These are phyloP conservation scores for Pseudanteris insignis DNA, from an alignment of 2,888 invertebrate genomes.

Conservation along the genomic window DNA sequence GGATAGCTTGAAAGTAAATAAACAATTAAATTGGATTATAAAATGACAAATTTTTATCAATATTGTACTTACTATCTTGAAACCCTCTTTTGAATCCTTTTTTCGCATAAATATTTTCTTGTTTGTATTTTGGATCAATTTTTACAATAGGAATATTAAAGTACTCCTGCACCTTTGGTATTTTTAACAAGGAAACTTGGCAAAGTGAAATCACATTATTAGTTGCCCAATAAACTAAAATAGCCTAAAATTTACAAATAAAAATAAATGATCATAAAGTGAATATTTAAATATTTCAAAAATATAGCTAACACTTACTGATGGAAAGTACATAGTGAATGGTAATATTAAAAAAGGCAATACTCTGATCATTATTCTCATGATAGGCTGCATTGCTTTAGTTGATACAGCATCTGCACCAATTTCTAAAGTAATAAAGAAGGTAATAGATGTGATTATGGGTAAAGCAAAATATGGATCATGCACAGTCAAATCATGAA, in stretches of 20 bases:
- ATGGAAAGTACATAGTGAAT: conserved; percentile 87
- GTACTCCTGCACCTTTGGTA: conserved; percentile 77
- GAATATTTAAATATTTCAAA: conserved; percentile 10
- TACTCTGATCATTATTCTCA: conserved; percentile 80
- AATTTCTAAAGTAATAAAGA: conserved; percentile 84
- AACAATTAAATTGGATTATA: too few relatives aligned
- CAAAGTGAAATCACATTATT: conserved; percentile 85
- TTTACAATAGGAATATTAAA: conserved; percentile 76
- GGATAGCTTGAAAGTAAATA: too few relatives aligned
- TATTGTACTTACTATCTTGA: conserved; percentile 78
- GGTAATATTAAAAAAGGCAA: conserved; percentile 84
- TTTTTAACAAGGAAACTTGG: conserved; percentile 81
- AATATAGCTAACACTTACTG: conserved; percentile 71
- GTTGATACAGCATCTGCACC: conserved; percentile 80
- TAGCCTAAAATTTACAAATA: conserved; percentile 72
- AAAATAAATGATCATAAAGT: too few relatives aligned
- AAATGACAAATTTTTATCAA: too few relatives aligned
- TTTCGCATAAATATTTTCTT: conserved; percentile 65
- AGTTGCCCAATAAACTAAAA: conserved; percentile 90
- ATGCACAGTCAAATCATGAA: conserved; percentile 86
- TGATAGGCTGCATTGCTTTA: conserved; percentile 66
- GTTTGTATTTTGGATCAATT: background rate
- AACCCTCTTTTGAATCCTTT: conserved; percentile 81
- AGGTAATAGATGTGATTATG: conserved; percentile 81
- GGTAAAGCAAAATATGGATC: conserved; percentile 93